Evolutionary conservation across 1,140 invertebrate species (phyloP).

Genomic region (Zaprionus inermis): DNA sequence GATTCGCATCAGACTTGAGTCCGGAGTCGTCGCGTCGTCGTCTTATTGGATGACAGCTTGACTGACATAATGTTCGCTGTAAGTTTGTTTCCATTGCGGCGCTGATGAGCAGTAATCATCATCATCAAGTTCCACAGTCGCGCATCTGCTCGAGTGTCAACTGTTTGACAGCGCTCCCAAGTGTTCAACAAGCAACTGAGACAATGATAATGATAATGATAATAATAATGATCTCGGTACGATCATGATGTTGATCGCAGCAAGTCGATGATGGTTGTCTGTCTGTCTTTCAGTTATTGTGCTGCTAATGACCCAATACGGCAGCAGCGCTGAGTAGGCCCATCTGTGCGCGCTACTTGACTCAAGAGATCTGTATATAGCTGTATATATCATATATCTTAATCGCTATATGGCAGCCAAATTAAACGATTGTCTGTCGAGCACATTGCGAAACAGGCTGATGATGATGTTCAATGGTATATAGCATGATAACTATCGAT

Average conservation of each 20-base stretch:
- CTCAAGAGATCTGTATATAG: not conserved
- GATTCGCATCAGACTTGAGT: constrained; percentile 6
- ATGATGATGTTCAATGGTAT: not conserved
- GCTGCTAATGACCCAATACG: constrained; percentile 42
- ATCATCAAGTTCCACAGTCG: constrained; percentile 28
- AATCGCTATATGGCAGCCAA: not conserved
- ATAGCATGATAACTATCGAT: not conserved
- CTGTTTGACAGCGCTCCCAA: constrained; percentile 50
- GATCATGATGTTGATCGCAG: constrained; percentile 14
- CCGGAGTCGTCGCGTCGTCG: constrained; percentile 11
- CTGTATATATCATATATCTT: constrained; percentile 1
- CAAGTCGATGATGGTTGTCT: not conserved
- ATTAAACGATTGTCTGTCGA: not conserved
- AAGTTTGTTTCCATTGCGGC: constrained; percentile 46
- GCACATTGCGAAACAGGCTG: not conserved
- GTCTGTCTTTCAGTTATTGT: constrained; percentile 27
- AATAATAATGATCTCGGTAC: not conserved
- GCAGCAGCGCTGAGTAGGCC: constrained; percentile 12
- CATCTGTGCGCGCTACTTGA: constrained; percentile 28
- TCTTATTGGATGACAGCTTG: constrained; percentile 68
- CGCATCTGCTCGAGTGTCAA: constrained; percentile 58
- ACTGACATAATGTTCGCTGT: constrained; percentile 75
- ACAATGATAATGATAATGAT: constrained; percentile 3
- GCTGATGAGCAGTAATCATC: constrained; percentile 57
- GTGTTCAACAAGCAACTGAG: constrained; percentile 18